Percentiles rank a stretch among this genome's conserved stretches.
phyloP scores from a whole-genome alignment of 2,888 invertebrate genomes.

The Ommatoiulus sabulosus region DNA sequence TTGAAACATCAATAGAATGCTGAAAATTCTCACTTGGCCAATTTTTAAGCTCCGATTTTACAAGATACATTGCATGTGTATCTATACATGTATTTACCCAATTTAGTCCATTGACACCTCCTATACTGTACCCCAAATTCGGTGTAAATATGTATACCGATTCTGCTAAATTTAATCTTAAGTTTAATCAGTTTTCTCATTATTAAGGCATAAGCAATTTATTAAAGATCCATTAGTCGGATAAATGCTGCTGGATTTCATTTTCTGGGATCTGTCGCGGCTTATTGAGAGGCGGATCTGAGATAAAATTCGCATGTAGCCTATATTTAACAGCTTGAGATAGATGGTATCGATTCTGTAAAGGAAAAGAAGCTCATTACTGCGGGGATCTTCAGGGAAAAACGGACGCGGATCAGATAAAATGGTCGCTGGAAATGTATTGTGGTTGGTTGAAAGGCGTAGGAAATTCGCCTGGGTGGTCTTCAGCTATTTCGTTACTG shows the following conservation, averaged over 20 bases:
- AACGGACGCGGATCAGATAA: constrained; percentile 8
- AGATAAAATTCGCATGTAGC: background rate
- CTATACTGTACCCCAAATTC: too few relatives aligned
- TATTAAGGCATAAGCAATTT: background rate
- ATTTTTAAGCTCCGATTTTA: too few relatives aligned
- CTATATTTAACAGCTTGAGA: constrained; percentile 16
- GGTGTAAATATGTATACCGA: too few relatives aligned
- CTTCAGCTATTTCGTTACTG: background rate
- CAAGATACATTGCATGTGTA: too few relatives aligned
- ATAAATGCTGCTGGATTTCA: background rate
- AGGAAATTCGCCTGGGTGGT: background rate
- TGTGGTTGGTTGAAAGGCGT: background rate
- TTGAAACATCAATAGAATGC: too few relatives aligned
- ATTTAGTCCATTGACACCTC: too few relatives aligned
- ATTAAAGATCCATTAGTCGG: background rate
- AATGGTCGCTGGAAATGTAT: background rate
- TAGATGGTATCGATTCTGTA: background rate
- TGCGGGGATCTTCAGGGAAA: background rate
- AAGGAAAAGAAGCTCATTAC: constrained; percentile 1
- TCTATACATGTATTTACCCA: too few relatives aligned
- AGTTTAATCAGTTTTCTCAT: too few relatives aligned
- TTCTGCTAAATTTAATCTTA: too few relatives aligned
- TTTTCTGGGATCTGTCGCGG: background rate
- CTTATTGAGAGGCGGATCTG: background rate
- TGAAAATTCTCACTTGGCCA: too few relatives aligned